These are phyloP conservation scores for Aldrovandia affinis DNA, from an alignment of 2,797 vertebrate genomes.

Conservation along the genomic window DNA sequence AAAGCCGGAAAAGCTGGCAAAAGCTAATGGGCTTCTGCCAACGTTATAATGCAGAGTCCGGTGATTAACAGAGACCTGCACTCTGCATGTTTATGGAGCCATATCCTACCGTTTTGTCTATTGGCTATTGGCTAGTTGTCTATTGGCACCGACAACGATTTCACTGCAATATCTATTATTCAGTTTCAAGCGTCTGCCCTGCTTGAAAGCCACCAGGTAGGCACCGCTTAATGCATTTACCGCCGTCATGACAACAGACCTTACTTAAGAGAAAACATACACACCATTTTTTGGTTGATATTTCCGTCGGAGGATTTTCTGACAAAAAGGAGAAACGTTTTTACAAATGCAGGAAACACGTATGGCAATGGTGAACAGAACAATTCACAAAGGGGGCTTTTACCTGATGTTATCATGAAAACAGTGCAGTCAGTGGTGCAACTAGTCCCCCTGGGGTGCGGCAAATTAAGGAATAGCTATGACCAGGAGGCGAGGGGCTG, in stretches of 20 bases:
- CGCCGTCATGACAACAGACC: background rate
- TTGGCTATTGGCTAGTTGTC: no score
- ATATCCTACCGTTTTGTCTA: background rate
- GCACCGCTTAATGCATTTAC: background rate
- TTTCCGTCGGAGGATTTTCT: no score
- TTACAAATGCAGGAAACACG: background rate
- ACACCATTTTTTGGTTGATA: no score
- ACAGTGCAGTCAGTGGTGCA: background rate
- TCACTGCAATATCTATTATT: background rate
- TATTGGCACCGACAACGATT: background rate
- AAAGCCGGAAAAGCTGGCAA: conserved; percentile 34
- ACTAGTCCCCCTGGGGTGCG: background rate
- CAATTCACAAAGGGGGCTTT: background rate
- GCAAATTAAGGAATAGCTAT: background rate
- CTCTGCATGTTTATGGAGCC: background rate
- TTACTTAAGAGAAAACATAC: no score
- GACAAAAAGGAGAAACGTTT: no score
- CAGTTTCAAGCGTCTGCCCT: background rate
- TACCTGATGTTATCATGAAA: background rate
- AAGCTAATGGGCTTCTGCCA: conserved; percentile 41
- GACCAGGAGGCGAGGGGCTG: background rate
- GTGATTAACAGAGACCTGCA: conserved; percentile 52
- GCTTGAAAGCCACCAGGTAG: background rate
- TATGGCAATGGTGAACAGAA: background rate
- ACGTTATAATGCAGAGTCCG: conserved; percentile 47